Base-by-base conservation (phyloP, 2,797 vertebrate species). In the Oophaga sylvatica region DNA sequence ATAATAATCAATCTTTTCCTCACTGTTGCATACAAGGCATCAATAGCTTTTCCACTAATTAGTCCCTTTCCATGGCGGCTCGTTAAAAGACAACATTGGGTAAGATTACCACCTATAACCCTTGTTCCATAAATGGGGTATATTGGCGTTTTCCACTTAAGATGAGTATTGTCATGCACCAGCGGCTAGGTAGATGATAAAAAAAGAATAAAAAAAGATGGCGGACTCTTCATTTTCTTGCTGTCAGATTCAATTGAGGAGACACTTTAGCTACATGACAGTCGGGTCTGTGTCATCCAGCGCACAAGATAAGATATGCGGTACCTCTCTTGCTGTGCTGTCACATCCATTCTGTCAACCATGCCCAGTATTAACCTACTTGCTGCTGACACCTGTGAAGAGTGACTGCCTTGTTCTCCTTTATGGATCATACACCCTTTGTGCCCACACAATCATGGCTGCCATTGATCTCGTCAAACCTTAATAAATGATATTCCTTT, bases 221-320 rank as follows among this genome's bases (percentile, higher is more conserved):
- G 80, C 29, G 48, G 71, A 77, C 70, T n/a, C 56, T 79, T 70
- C 29, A 79, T 87, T 79, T 87, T 70, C 75, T 70, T 62, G 26
- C 80, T 83, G 86, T 83, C 86, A 87, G 59, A 87, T 70, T 83
- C 63, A 79, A 87, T 87, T 48, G 62, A 65, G 65, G 35, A 70
- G 62, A 29, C 26, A 57, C 71, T 78, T 82, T 48, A 57, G 29
- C 26, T 77, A 84, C 71, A 68, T 84, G 73, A 83, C 81, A 57
- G 80, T 63, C 62, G 63, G 62, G 22, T 79, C 76, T 87, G 45
- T 81, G 81, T 87, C 81, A 84, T 48, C 75, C 75, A 62, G 22
- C 57, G 45, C 53, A 45, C 45, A 35, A 81, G 75, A 87, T 84
- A 60, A 83, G 71, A 77, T 86, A 86, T 62, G 65, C 78, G 60